Conservation (phyloP, 2,797 vertebrate species). For the Nyctalus aviator region DNA sequence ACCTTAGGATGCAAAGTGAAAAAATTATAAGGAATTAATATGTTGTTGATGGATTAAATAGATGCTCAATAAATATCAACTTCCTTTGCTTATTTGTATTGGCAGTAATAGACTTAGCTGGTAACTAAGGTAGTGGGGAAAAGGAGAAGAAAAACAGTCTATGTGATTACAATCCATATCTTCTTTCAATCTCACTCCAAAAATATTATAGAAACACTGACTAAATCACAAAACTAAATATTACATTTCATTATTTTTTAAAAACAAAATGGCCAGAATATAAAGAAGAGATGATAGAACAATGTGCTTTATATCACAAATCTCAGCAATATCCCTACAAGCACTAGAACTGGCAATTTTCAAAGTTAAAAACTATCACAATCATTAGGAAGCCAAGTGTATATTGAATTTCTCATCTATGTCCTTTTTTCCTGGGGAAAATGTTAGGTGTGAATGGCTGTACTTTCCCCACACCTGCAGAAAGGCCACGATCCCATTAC, state of each 20-base stretch:
- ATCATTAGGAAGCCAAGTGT: not conserved
- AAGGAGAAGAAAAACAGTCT: not conserved
- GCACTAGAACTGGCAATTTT: not conserved
- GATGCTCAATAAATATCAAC: not conserved
- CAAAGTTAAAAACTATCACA: not conserved
- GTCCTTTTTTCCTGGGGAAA: not conserved
- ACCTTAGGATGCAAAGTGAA: not conserved
- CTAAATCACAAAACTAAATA: not conserved
- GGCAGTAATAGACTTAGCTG: not conserved
- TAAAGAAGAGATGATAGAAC: not conserved
- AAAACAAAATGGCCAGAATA: not conserved
- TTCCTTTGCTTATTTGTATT: not conserved
- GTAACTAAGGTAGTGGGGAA: not conserved
- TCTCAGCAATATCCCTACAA: not conserved
- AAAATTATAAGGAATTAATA: not conserved
- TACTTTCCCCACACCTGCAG: not conserved
- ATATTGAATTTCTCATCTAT: not conserved
- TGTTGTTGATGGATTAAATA: not conserved
- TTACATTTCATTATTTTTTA: not conserved
- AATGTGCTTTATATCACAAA: not conserved
- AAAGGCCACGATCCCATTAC: constrained; percentile 86
- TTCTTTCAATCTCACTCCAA: not conserved
- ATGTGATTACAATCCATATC: not conserved
- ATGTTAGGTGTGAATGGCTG: not conserved
- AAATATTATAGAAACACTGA: not conserved